A percentile compares a stretch with the other conserved stretches of the same genome.
Evolutionary conservation across 2,797 vertebrate species (phyloP).

Genomic region (Cryptoprocta ferox): DNA sequence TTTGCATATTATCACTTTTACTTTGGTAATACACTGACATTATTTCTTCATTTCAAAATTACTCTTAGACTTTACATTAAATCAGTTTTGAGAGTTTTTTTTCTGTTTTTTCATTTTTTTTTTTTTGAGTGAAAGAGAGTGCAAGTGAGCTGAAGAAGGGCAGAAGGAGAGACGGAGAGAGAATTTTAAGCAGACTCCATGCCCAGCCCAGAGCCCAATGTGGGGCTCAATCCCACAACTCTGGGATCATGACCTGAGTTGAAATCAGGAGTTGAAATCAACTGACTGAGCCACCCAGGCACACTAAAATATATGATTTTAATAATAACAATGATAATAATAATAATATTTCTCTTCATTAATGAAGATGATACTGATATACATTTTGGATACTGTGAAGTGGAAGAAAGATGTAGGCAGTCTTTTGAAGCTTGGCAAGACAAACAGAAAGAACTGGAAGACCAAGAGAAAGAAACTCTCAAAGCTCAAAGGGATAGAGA

Average conservation of each 20-base stretch:
- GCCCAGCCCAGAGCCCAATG: too few species aligned
- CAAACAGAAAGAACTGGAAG: conserved; percentile 84
- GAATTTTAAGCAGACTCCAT: too few species aligned
- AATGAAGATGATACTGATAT: conserved; percentile 80
- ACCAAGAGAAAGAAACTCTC: conserved; percentile 77
- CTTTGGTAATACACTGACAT: neutral
- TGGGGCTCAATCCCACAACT: too few species aligned
- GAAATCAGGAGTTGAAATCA: too few species aligned
- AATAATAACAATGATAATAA: neutral
- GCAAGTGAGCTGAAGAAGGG: too few species aligned
- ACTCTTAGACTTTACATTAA: neutral
- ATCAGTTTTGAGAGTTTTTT: conserved; percentile 21
- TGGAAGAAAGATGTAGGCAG: conserved; percentile 82
- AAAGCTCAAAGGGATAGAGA: conserved; percentile 82
- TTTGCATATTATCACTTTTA: neutral
- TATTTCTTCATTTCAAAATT: conserved; percentile 45
- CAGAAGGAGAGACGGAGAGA: too few species aligned
- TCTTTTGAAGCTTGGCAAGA: conserved; percentile 86
- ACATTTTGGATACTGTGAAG: conserved; percentile 82
- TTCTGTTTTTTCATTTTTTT: too few species aligned
- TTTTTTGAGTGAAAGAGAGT: too few species aligned
- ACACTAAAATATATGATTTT: too few species aligned
- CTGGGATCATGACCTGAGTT: too few species aligned
- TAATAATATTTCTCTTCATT: conserved; percentile 33
- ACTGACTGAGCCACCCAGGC: too few species aligned